Base-by-base conservation (phyloP, 2,113 vertebrate species). In the Ctenodactylus gundi region DNA sequence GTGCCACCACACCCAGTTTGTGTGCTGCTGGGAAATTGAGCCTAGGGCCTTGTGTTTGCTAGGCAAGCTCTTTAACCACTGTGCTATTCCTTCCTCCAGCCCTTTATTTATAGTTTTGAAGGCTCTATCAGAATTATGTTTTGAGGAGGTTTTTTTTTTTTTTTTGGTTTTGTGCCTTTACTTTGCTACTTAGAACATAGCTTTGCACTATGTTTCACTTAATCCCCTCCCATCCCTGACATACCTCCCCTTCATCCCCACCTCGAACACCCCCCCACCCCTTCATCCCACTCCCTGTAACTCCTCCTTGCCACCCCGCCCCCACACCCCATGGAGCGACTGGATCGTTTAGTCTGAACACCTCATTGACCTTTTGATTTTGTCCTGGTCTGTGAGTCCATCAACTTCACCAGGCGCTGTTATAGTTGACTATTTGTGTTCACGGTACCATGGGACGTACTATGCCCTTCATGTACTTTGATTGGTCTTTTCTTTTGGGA, bases 161-260 rank as follows among this genome's bases (percentile, higher is more conserved):
- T 77, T 94, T 89, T 73, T 78, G 25, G 27, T 80, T 85, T 64
- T 64, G 21, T 72, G 44, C 62, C 41, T 36, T 94, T 72, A 72
- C 36, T 57, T 53, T 27, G 53, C 23, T 62, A 25, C 27, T 46
- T 27, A 72, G 41, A 34, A 75, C 72, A 57, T 2, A 81, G 20
- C 53, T 91, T 70, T 44, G 12, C 46, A 60, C 44, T 53, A 7
- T 41, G 4, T 77, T 55, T 57, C 60, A 53, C n/a, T 88, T n/a
- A n/a, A n/a, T n/a, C n/a, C n/a, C n/a, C n/a, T n/a, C n/a, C n/a
- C n/a, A n/a, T n/a, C n/a, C n/a, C n/a, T n/a, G n/a, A n/a, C n/a
- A n/a, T n/a, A n/a, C n/a, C n/a, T n/a, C n/a, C n/a, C n/a, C n/a
- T n/a, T n/a, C n/a, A n/a, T n/a, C n/a, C n/a, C n/a, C n/a, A n/a